Percentiles rank a stretch among this genome's conserved stretches.
These are phyloP conservation scores for Marmota monax DNA, from an alignment of 2,113 vertebrate genomes.

Conservation along the genomic window DNA sequence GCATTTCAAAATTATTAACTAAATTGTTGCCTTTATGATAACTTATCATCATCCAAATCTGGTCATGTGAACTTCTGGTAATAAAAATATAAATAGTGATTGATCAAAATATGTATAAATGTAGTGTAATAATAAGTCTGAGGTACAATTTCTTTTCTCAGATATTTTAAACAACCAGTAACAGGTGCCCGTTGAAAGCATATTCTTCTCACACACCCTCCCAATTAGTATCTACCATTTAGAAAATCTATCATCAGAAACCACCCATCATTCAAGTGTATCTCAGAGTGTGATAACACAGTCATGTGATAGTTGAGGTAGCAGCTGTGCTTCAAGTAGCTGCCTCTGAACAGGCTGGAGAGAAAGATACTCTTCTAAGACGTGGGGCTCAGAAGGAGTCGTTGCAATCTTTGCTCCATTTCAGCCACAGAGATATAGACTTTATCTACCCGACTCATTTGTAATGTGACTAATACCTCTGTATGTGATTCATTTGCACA, in stretches of 20 bases:
- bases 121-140: not conserved
- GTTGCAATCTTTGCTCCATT: not conserved
- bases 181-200: not conserved
- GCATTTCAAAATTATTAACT: constrained; percentile 8
- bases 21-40: not conserved
- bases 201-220: not conserved
- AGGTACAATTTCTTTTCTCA: not conserved
- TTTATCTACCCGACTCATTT: not conserved
- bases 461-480: not conserved
- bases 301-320: not conserved
- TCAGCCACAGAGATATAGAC: not conserved
- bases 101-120: not conserved
- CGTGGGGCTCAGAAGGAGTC: not conserved
- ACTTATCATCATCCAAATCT: not conserved
- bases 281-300: not conserved
- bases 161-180: constrained; percentile 10
- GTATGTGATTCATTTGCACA: not conserved
- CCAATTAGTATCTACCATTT: not conserved
- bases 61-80: not conserved
- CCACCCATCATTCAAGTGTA: not conserved
- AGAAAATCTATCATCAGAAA: not conserved
- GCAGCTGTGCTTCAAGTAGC: not conserved
- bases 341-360: not conserved
- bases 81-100: not conserved
- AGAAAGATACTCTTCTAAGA: not conserved